Evolutionary conservation across 2,113 vertebrate species (phyloP), one percentile per base, ranked within the genome.

Genomic region (Chinchilla lanigera): DNA sequence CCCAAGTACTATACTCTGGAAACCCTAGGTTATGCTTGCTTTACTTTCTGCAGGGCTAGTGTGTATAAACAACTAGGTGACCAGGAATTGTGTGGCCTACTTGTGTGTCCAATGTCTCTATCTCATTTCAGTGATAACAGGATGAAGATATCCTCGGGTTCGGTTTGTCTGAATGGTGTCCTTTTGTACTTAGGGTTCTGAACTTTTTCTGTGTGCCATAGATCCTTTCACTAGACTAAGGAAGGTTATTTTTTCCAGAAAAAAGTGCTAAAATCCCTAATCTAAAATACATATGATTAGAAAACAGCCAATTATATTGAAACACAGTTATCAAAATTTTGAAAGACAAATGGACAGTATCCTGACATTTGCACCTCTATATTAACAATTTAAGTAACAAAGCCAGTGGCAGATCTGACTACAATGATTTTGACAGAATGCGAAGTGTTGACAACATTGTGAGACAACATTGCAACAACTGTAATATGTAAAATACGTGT

Each of bases 341-440:
- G 10, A 94, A 85, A 93, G 95, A 44, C 7, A 65, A 82, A 73
- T 47, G 69, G 77, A 41, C 35, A 63, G 78, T 52, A 60, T 20
- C 81, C 12, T 44, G 78, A 83, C 47, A 73, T 33, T 61, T 82
- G n/a, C 16, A 73, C 47, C 12, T 96, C n/a, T 93, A 89, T 63
- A 83, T 80, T 86, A 93, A 60, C 41, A 92, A 38, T 82, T 89
- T 77, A 86, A 75, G 71, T 86, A 61, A 44, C 26, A 81, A 95
- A 38, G 22, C 16, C 60, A 67, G 65, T 19, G 22, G 67, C 5
- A 52, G 54, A 33, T 77, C 75, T 92, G 87, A 94, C 69, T 86
- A 14, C 77, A 65, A 11, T 78, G 86, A 93, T 90, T 96, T 44
- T 78, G 67, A 86, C 33, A 89, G 28, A 58, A 38, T 38, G 19